Percentiles rank a stretch among this genome's conserved stretches.
Evolutionary conservation across 2,888 invertebrate genomes (phyloP).

Genomic region (Bellardia pandia): DNA sequence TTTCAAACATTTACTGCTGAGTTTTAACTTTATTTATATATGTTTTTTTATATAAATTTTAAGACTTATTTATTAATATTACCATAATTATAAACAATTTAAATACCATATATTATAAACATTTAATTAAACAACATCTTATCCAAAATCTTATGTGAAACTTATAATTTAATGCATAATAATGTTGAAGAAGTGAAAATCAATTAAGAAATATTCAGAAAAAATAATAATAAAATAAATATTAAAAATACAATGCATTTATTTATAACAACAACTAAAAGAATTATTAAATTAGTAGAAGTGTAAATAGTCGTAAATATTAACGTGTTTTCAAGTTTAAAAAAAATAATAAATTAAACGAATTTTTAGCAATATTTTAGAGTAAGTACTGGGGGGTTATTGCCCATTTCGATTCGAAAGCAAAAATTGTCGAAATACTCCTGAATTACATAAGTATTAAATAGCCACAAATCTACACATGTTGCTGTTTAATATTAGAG

Average conservation of each 20-base stretch:
- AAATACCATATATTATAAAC: constrained; percentile 39
- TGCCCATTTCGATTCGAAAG: too few species aligned
- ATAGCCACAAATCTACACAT: too few species aligned
- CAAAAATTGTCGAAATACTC: too few species aligned
- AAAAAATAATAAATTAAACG: too few species aligned
- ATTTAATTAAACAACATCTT: constrained; percentile 39
- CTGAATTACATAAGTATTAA: too few species aligned
- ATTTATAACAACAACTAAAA: constrained; percentile 39
- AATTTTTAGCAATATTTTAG: too few species aligned
- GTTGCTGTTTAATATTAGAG: too few species aligned
- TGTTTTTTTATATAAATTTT: constrained; percentile 47
- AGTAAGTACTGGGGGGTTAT: too few species aligned
- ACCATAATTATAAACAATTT: constrained; percentile 38
- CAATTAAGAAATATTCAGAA: constrained; percentile 10
- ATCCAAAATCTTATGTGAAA: constrained; percentile 20
- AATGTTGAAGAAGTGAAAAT: constrained; percentile 7
- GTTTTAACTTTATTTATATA: constrained; percentile 17
- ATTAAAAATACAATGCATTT: constrained; percentile 57
- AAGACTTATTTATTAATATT: constrained; percentile 70
- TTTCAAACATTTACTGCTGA: not conserved
- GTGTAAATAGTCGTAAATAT: not conserved
- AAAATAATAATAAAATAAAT: constrained; percentile 46
- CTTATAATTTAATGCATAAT: constrained; percentile 14
- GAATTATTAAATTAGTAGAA: constrained; percentile 19
- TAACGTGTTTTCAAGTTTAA: too few species aligned